Percentiles rank a stretch among this genome's conserved stretches.
These are phyloP conservation scores for Macquaria australasica DNA, from an alignment of 2,113 vertebrate species.

Conservation along the genomic window DNA sequence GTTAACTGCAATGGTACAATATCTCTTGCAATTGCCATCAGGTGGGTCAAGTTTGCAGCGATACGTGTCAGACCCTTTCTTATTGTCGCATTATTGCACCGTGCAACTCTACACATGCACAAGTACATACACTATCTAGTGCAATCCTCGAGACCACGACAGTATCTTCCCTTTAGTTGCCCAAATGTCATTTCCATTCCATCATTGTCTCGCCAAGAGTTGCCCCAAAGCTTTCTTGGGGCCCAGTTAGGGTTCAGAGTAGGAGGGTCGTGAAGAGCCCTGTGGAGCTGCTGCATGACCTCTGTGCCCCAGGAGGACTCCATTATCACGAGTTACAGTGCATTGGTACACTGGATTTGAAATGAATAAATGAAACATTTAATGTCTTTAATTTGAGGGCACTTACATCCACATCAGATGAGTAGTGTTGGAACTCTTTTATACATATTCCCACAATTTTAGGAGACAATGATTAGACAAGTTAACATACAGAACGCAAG, in stretches of 20 bases:
- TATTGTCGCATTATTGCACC: neutral
- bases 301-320: neutral
- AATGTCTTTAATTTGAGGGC: neutral
- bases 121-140: no score
- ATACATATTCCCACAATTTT: neutral
- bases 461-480: neutral
- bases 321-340: neutral
- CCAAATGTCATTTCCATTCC: neutral
- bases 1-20: neutral
- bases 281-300: neutral
- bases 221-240: neutral
- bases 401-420: neutral
- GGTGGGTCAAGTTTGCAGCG: neutral
- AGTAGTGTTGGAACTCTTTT: neutral
- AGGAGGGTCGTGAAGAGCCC: neutral
- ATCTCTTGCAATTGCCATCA: neutral
- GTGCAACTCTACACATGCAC: neutral
- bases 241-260: neutral
- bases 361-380: neutral
- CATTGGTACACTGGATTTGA: neutral
- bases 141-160: neutral
- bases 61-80: neutral
- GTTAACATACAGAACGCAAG: neutral
- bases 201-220: neutral
- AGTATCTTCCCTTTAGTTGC: neutral